These are phyloP conservation scores for Nematolebias whitei DNA, from an alignment of 2,113 vertebrate genomes.

Conservation along the genomic window DNA sequence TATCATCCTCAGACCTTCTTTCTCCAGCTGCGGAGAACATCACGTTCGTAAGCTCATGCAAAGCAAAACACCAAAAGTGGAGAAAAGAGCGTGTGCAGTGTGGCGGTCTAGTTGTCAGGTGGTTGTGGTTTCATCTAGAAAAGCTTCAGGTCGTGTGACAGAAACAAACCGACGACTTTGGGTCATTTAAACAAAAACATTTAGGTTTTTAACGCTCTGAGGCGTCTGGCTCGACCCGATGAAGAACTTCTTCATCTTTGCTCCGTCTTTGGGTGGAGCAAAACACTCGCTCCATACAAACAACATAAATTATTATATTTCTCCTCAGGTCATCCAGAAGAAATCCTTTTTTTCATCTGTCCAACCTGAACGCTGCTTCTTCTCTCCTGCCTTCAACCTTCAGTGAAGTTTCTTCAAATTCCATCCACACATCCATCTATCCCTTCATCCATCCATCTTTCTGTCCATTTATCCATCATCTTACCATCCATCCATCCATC, in stretches of 20 bases:
- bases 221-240: constrained; percentile 45
- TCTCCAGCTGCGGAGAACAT: constrained; percentile 14
- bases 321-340: neutral
- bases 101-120: constrained; percentile 41
- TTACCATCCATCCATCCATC: no score
- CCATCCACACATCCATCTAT: no score
- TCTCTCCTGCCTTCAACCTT: no score
- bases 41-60: constrained; percentile 40
- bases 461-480: no score
- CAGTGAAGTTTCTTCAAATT: no score
- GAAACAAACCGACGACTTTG: constrained; percentile 33
- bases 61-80: constrained; percentile 17
- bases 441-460: no score
- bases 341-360: neutral
- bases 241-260: constrained; percentile 29
- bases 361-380: neutral
- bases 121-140: constrained; percentile 23
- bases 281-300: constrained; percentile 22
- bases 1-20: constrained; percentile 34
- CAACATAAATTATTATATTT: constrained; percentile 7
- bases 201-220: constrained; percentile 2
- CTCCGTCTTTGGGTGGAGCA: constrained; percentile 17
- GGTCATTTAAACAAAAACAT: constrained; percentile 29
- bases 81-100: constrained; percentile 41
- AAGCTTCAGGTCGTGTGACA: constrained; percentile 18